These are phyloP conservation scores for Anagrus nilaparvatae DNA, from an alignment of 1,140 invertebrate species.

Conservation along the genomic window DNA sequence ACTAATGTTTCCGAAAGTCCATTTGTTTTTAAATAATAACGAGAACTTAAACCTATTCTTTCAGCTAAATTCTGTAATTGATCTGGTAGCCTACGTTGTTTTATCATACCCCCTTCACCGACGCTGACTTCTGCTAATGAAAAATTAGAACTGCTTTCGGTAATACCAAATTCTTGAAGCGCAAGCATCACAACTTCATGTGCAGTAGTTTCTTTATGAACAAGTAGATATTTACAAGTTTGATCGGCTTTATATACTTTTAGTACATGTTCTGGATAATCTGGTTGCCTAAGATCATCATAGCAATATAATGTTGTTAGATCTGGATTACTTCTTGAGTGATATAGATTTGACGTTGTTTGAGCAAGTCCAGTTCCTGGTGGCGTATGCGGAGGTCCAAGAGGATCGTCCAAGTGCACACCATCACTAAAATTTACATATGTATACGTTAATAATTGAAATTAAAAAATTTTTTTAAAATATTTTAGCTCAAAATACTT, in stretches of 20 bases:
- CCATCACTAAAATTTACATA: slow-evolving; percentile 38
- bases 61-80: slow-evolving; percentile 93
- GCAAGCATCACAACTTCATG: slow-evolving; percentile 97
- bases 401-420: slow-evolving; percentile 47
- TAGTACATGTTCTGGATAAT: slow-evolving; percentile 94
- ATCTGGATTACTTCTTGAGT: slow-evolving; percentile 87
- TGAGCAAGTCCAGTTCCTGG: slow-evolving; percentile 36
- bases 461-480: no score
- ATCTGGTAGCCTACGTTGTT: slow-evolving; percentile 90
- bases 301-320: slow-evolving; percentile 66
- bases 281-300: slow-evolving; percentile 61
- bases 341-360: slow-evolving; percentile 50
- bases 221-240: slow-evolving; percentile 92
- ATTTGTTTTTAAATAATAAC: slow-evolving; percentile 97
- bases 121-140: slow-evolving; percentile 94
- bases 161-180: slow-evolving; percentile 92
- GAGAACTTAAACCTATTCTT: slow-evolving; percentile 74
- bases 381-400: slow-evolving; percentile 39
- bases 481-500: slow-evolving; percentile 34
- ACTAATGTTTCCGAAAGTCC: slow-evolving; percentile 88
- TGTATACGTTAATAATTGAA: no score
- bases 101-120: slow-evolving; percentile 87
- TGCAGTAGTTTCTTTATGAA: slow-evolving; percentile 97
- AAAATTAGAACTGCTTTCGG: slow-evolving; percentile 84
- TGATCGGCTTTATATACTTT: slow-evolving; percentile 97